A percentile compares a stretch with the other conserved stretches of the same genome.
These are phyloP conservation scores for Actinostola sp. DNA, from an alignment of 92 coral and sea anemone species.

Conservation along the genomic window DNA sequence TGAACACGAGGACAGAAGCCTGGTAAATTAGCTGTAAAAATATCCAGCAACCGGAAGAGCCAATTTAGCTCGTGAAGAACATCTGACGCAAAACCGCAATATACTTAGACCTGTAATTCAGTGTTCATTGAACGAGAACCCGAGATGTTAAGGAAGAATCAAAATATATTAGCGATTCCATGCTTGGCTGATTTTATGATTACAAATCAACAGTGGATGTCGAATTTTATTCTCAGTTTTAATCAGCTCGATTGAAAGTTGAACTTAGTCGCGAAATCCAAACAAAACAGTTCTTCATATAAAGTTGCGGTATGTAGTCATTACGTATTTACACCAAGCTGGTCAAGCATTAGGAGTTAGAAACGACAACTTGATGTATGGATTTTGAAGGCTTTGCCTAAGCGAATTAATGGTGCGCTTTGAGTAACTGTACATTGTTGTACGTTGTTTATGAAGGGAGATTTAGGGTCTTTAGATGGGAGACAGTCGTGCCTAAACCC, in stretches of 20 bases:
- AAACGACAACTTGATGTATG: background rate
- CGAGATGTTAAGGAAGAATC: background rate
- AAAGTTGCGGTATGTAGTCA: slow-evolving; percentile 21
- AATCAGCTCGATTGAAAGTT: slow-evolving; percentile 20
- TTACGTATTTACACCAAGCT: slow-evolving; percentile 19
- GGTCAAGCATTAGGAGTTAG: background rate
- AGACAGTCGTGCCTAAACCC: background rate
- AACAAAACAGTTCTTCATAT: slow-evolving; percentile 19
- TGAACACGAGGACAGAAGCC: slow-evolving; percentile 24
- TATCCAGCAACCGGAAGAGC: slow-evolving; percentile 2
- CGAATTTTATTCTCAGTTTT: background rate
- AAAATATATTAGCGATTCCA: slow-evolving; percentile 12
- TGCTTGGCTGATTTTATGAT: slow-evolving; percentile 20
- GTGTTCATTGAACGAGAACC: slow-evolving; percentile 6
- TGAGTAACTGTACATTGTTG: background rate
- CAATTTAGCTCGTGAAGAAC: slow-evolving; percentile 7
- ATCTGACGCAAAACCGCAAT: slow-evolving; percentile 7
- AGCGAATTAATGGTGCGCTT: background rate
- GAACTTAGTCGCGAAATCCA: slow-evolving; percentile 21
- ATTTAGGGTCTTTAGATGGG: background rate
- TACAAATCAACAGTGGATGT: background rate
- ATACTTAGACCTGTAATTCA: background rate
- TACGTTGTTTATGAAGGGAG: background rate
- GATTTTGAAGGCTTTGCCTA: background rate
- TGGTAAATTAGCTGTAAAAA: slow-evolving; percentile 15